These are phyloP conservation scores for Tyto alba DNA, from an alignment of 2,113 vertebrate species.

Conservation along the genomic window DNA sequence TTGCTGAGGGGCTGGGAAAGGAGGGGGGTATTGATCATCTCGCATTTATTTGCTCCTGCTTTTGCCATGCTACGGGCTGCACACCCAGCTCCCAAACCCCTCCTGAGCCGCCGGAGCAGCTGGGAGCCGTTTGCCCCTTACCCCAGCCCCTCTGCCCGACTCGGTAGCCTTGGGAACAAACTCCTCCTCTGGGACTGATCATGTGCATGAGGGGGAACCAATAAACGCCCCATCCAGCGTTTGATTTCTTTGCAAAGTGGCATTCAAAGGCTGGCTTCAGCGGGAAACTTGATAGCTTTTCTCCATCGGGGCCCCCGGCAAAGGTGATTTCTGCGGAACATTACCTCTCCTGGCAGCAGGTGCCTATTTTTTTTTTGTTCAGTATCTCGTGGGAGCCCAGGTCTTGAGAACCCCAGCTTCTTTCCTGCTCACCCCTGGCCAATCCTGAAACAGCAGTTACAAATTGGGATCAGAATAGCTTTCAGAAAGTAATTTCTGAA, in stretches of 20 bases:
- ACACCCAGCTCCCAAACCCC: background rate
- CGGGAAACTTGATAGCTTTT: background rate
- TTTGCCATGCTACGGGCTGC: background rate
- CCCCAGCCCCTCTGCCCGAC: background rate
- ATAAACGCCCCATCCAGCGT: accelerated
- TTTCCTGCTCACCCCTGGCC: background rate
- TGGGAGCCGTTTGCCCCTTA: background rate
- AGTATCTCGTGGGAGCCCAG: accelerated
- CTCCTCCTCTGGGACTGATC: background rate
- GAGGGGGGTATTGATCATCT: too few species aligned
- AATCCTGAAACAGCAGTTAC: background rate
- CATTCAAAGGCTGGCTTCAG: background rate
- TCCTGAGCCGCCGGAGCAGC: background rate
- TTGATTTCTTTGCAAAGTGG: background rate
- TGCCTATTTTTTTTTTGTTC: background rate
- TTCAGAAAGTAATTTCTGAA: background rate
- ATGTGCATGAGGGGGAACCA: background rate
- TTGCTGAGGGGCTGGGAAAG: background rate
- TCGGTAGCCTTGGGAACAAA: slow-evolving; percentile 6
- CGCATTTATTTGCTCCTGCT: accelerated
- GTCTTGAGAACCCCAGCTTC: background rate
- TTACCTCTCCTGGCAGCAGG: background rate
- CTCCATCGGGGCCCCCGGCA: background rate
- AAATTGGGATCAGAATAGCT: background rate
- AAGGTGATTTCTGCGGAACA: background rate